Evolutionary conservation across 64 coral and sea anemone species (phyloP), one percentile per base, ranked within the genome.

Genomic region (Dendronephthya gigantea): DNA sequence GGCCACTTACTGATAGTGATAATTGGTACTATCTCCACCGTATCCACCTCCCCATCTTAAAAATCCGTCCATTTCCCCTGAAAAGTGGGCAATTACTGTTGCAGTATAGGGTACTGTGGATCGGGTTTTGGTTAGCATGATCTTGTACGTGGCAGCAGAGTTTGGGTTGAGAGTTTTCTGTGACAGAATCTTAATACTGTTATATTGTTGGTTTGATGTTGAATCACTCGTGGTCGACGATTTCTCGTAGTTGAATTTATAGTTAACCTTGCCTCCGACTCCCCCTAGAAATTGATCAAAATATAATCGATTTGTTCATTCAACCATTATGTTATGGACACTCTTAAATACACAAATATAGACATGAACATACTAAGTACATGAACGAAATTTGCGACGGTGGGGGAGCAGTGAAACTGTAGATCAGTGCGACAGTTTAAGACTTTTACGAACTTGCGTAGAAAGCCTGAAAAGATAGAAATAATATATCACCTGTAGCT

Each of bases 71-170:
- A 45, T 45, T 45, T 45, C 41, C 11, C 41, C 41, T 6, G 41
- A 45, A 45, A 45, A 45, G 41, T 82, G 87, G 4, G 90, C 81
- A 15, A 92, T 39, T 17, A 92, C 36, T 23, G 82, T 92, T 8
- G 90, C 86, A 15, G 90, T 92, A 34, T 88, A 92, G 5, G 91
- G 87, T 19, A 92, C 75, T 9, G 87, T 92, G 0, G 88, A 87
- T 34, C 84, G 83, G 15, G 84, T 49, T 23, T 88, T 88, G 14
- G 83, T 92, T 15, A 84, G 27, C 83, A 89, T 68, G 8, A 84
- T 88, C 37, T 68, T 65, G 83, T 55, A 92, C 15, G 62, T 48
- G 16, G 90, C 19, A 37, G 29, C 82, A 1, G 37, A 85, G 31
- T 83, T 10, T 29, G 87, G 62, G 32, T 58, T 34, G 15, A 92